phyloP scores from a whole-genome alignment of 2,797 vertebrate genomes.

The Coendou prehensilis region DNA sequence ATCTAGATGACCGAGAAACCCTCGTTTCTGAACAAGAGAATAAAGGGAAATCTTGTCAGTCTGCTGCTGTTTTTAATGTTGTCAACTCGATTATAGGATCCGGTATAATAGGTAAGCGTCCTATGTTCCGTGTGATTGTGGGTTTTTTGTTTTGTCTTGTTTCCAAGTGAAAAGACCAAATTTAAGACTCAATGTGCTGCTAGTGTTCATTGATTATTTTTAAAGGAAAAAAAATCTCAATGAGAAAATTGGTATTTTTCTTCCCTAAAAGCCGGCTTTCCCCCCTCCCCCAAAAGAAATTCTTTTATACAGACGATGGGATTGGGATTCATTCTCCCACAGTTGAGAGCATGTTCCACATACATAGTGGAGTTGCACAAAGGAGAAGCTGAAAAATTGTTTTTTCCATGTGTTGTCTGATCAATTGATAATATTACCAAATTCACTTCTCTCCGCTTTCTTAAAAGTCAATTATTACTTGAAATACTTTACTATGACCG shows the following conservation, averaged over 20 bases:
- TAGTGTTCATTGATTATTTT: not conserved
- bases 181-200: not conserved
- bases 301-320: not conserved
- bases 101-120: conserved; percentile 94
- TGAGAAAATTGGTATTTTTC: conserved; percentile 44
- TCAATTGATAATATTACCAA: not conserved
- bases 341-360: not conserved
- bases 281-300: not conserved
- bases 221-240: conserved; percentile 7
- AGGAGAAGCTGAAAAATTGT: not conserved
- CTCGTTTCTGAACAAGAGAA: conserved; percentile 87
- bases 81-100: conserved; percentile 98
- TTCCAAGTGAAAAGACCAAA: conserved; percentile 5
- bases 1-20: conserved; percentile 88
- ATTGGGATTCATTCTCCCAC: not conserved
- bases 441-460: not conserved
- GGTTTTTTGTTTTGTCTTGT: not conserved
- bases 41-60: conserved; percentile 86
- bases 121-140: not conserved
- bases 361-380: not conserved
- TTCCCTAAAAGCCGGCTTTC: not conserved
- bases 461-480: not conserved
- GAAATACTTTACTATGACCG: not conserved
- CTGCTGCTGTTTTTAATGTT: conserved; percentile 95
- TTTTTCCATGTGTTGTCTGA: not conserved